Conservation (phyloP, 2,113 vertebrate genomes). For the Eudorcas thomsonii region DNA sequence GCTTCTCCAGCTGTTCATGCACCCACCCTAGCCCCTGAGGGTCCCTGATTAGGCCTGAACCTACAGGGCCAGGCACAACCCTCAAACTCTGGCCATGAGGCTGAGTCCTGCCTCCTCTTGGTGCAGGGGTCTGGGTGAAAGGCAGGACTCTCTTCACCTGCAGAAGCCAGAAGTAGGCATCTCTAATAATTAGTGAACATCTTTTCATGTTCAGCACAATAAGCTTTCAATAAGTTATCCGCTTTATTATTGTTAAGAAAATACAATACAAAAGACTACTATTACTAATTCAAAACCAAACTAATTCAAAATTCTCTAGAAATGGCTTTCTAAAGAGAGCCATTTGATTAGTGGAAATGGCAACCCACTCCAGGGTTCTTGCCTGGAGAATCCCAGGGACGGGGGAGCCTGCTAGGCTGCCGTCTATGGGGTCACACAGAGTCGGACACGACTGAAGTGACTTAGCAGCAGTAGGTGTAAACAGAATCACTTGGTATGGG, state of each 20-base stretch:
- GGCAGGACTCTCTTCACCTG: not conserved
- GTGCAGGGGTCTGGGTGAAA: not conserved
- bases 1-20: not conserved
- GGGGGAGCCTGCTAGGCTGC: no score
- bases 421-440: no score
- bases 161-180: not conserved
- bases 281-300: not conserved
- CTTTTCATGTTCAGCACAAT: not conserved
- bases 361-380: no score
- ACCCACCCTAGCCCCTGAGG: not conserved
- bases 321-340: not conserved
- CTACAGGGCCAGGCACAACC: not conserved
- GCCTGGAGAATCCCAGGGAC: no score
- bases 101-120: not conserved
- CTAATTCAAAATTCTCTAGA: not conserved
- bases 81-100: not conserved
- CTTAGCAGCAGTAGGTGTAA: no score
- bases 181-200: not conserved
- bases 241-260: not conserved
- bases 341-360: not conserved
- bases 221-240: not conserved
- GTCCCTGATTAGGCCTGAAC: no score
- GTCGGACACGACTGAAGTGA: no score
- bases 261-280: not conserved
- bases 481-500: not conserved